Percentiles rank a stretch among this genome's conserved stretches.
Conservation (phyloP, 2,888 invertebrate genomes). For the Oeneis ivallda region DNA sequence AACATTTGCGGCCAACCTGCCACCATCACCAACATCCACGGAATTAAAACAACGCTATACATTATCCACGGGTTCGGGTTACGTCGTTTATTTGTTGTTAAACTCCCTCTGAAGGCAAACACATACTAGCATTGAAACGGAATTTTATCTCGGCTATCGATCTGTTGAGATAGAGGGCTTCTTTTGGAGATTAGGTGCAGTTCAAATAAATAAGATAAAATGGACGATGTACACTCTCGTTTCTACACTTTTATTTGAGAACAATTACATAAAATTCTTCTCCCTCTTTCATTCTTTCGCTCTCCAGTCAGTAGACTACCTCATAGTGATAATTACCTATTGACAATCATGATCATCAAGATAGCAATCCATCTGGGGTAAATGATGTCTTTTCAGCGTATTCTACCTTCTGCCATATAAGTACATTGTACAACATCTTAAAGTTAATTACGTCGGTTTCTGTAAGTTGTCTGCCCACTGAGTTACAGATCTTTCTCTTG, state of each 20-base stretch:
- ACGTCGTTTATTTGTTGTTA: neutral
- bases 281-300: too few relatives aligned
- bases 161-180: conserved; percentile 28
- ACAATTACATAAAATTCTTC: too few relatives aligned
- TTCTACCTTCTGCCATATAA: too few relatives aligned
- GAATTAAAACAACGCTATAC: conserved; percentile 38
- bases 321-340: too few relatives aligned
- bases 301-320: too few relatives aligned
- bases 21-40: conserved; percentile 46
- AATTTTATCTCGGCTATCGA: conserved; percentile 29
- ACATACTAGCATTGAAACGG: conserved; percentile 31
- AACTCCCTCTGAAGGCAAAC: conserved; percentile 27
- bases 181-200: conserved; percentile 7
- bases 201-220: conserved; percentile 2
- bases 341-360: too few relatives aligned
- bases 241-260: neutral
- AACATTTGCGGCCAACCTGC: conserved; percentile 51
- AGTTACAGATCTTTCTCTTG: too few relatives aligned
- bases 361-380: too few relatives aligned
- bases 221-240: neutral
- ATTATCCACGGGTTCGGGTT: conserved; percentile 16
- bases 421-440: too few relatives aligned
- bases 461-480: too few relatives aligned
- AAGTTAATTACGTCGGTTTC: too few relatives aligned
- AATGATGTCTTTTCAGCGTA: too few relatives aligned